Percentiles rank a stretch among this genome's conserved stretches.
phyloP scores from a whole-genome alignment of 2,113 vertebrate species.

The Scomber japonicus region DNA sequence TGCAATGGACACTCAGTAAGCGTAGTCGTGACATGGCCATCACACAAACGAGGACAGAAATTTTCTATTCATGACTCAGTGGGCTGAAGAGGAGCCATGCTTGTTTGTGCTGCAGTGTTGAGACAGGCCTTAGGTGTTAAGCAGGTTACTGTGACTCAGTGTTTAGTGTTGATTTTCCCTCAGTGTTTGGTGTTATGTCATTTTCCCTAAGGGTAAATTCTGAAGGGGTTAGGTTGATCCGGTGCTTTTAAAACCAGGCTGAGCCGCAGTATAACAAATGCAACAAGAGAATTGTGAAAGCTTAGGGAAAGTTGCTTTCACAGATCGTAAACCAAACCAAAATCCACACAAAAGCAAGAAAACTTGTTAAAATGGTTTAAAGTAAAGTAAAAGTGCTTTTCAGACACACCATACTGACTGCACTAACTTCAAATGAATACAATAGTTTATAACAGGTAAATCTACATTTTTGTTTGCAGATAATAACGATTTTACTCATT shows the following conservation, averaged over 20 bases:
- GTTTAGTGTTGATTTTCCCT: conserved; percentile 71
- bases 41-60: conserved; percentile 39
- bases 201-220: conserved; percentile 68
- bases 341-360: not conserved
- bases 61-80: conserved; percentile 55
- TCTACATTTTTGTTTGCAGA: conserved; percentile 1
- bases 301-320: conserved; percentile 62
- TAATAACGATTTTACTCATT: not conserved
- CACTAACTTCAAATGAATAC: not conserved
- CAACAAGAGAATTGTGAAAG: conserved; percentile 32
- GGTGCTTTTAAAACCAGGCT: conserved; percentile 50
- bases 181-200: conserved; percentile 63
- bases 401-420: not conserved
- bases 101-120: conserved; percentile 61
- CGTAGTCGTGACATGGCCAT: conserved; percentile 60
- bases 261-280: conserved; percentile 30
- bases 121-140: conserved; percentile 67
- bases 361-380: not conserved
- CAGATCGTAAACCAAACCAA: not conserved
- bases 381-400: conserved; percentile 7
- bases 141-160: conserved; percentile 78
- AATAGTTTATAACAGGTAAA: not conserved
- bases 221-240: conserved; percentile 62
- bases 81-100: conserved; percentile 55
- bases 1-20: conserved; percentile 24